These are phyloP conservation scores for Bellardia pandia DNA, from an alignment of 2,888 invertebrate genomes.

Conservation along the genomic window DNA sequence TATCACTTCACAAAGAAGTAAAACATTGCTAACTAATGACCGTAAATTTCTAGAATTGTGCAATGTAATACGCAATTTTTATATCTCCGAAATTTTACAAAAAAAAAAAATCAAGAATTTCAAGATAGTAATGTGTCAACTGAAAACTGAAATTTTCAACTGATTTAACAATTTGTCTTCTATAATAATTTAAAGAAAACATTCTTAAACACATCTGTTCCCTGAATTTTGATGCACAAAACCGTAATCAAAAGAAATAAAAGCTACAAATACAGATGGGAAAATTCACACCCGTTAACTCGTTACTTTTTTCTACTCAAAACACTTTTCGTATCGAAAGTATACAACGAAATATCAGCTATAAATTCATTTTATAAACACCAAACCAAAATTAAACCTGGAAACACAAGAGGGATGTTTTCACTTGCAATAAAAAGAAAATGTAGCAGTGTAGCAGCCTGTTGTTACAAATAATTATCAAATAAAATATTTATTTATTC, in stretches of 20 bases:
- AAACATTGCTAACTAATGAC: no score
- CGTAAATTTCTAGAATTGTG: no score
- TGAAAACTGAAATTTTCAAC: no score
- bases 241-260: constrained; percentile 29
- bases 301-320: constrained; percentile 41
- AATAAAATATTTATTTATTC: constrained; percentile 17
- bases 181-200: background rate
- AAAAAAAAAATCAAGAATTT: no score
- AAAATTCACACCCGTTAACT: constrained; percentile 65
- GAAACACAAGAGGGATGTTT: constrained; percentile 5
- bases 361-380: constrained; percentile 11
- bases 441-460: constrained; percentile 40
- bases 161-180: no score
- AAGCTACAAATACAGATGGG: constrained; percentile 54
- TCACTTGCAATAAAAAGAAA: background rate
- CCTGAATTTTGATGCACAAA: background rate
- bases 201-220: background rate
- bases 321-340: constrained; percentile 13
- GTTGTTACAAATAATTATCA: constrained; percentile 70
- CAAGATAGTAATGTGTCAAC: no score
- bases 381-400: background rate
- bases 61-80: no score
- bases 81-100: no score
- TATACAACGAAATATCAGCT: constrained; percentile 20
- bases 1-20: no score